These are phyloP conservation scores for Glareola pratincola DNA, from an alignment of 2,113 vertebrate genomes.

Conservation along the genomic window DNA sequence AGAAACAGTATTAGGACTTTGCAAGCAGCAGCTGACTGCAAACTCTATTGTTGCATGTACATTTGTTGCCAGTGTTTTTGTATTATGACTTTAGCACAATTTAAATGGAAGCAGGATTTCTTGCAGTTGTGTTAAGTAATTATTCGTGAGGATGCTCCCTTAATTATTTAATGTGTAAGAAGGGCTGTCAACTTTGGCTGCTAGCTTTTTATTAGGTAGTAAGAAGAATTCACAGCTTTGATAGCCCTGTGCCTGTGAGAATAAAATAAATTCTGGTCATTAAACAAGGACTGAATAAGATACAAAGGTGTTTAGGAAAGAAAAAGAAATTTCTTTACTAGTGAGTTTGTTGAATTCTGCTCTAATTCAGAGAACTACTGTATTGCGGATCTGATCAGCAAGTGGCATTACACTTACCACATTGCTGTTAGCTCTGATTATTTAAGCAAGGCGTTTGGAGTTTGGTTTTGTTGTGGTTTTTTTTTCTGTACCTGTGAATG, in stretches of 20 bases:
- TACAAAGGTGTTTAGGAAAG: neutral
- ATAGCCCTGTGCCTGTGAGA: neutral
- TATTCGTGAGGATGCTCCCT: neutral
- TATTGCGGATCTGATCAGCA: neutral
- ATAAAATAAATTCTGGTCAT: neutral
- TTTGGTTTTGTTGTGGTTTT: neutral
- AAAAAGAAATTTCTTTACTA: neutral
- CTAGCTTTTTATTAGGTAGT: neutral
- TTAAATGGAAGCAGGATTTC: neutral
- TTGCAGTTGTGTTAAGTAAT: neutral
- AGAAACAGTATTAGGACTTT: neutral
- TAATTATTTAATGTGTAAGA: neutral
- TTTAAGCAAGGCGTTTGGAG: neutral
- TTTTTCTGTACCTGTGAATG: neutral
- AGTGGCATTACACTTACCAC: neutral
- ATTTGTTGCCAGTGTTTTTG: neutral
- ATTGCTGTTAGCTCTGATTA: neutral
- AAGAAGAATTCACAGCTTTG: conserved; percentile 2
- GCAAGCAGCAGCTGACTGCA: neutral
- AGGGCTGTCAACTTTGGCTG: neutral
- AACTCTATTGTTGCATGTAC: neutral
- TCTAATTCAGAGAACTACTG: neutral
- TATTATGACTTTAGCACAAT: neutral
- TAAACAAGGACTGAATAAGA: neutral
- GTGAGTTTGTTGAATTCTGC: neutral